Conservation (phyloP, 2,888 invertebrate species). For the Cryptus viduatorius region DNA sequence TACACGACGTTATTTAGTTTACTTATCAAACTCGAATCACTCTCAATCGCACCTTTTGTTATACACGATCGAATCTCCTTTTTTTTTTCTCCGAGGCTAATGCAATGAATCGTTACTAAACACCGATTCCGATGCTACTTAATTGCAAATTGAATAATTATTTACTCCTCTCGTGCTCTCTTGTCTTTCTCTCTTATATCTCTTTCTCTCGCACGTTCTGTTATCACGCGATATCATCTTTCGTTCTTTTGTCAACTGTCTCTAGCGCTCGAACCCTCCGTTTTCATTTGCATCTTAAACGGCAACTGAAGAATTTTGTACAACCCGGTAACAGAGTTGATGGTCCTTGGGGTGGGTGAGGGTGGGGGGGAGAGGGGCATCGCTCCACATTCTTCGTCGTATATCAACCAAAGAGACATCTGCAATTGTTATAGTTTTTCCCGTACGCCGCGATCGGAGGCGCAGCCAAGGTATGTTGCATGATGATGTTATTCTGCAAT, state of each 20-base stretch:
- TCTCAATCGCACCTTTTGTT: conserved; percentile 72
- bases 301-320: conserved; percentile 75
- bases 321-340: conserved; percentile 76
- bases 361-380: conserved; percentile 59
- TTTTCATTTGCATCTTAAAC: conserved; percentile 65
- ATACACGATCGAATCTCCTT: conserved; percentile 66
- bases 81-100: conserved; percentile 67
- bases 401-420: conserved; percentile 73
- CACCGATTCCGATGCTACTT: conserved; percentile 67
- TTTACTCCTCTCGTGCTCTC: conserved; percentile 63
- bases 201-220: conserved; percentile 5
- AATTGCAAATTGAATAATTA: conserved; percentile 74
- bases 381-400: conserved; percentile 70
- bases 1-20: conserved; percentile 73
- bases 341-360: conserved; percentile 75
- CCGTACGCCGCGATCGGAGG: conserved; percentile 72
- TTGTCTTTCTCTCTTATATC: conserved; percentile 17
- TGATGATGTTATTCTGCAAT: conserved; percentile 76
- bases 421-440: conserved; percentile 69
- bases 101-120: conserved; percentile 71
- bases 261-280: conserved; percentile 29
- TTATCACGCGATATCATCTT: conserved; percentile 33
- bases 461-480: conserved; percentile 73
- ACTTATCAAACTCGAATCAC: conserved; percentile 75
- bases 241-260: conserved; percentile 31